These are phyloP conservation scores for Dromaius novaehollandiae DNA, from an alignment of 2,113 vertebrate species.

Conservation along the genomic window DNA sequence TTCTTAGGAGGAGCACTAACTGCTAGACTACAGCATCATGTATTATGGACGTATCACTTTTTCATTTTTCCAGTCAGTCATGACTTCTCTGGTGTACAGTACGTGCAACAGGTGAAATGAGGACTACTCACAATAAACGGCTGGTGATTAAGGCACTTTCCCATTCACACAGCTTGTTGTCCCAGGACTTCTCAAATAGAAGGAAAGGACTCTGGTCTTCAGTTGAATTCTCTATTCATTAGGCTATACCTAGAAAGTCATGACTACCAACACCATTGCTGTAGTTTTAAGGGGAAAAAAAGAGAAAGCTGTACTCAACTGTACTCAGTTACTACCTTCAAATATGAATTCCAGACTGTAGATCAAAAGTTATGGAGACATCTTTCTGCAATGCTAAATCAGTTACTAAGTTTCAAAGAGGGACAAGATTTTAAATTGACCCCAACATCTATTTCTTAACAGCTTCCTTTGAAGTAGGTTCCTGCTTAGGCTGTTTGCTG, in stretches of 20 bases:
- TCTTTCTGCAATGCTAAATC: neutral
- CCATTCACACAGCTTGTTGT: neutral
- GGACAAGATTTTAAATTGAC: neutral
- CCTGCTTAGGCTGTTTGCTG: neutral
- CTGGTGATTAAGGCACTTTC: neutral
- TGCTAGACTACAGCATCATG: rapidly evolving
- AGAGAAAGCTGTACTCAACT: neutral
- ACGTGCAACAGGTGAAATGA: neutral
- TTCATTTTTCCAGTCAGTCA: neutral
- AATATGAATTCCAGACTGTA: neutral
- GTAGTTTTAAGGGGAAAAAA: rapidly evolving
- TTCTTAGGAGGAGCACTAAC: neutral
- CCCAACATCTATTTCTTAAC: neutral
- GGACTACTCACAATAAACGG: neutral
- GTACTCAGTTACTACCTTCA: neutral
- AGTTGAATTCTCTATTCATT: neutral
- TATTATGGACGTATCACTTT: neutral
- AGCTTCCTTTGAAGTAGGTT: neutral
- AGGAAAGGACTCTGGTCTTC: neutral
- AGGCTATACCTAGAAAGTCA: neutral
- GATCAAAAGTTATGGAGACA: neutral
- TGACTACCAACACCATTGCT: neutral
- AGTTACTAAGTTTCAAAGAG: neutral
- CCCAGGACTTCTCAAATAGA: neutral
- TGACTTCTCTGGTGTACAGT: neutral